Base-by-base conservation (phyloP, 2,888 invertebrate genomes). In the Meta bourneti region DNA sequence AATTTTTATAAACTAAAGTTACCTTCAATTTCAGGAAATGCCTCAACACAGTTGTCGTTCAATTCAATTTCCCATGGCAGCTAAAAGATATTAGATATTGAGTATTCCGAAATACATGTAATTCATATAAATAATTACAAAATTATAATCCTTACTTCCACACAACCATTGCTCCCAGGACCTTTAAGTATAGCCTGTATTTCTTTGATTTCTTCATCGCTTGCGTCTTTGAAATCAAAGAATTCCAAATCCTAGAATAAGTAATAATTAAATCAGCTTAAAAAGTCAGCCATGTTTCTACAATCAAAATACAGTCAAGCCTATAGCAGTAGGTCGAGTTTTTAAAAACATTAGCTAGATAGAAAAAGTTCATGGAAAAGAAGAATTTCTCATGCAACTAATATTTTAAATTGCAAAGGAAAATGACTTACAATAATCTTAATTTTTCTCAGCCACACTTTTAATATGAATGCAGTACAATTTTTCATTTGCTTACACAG, bases 191-290 rank as follows among this genome's bases (percentile, higher is more conserved):
- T 91, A 74, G 87, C 82, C 77, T 88, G 91, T 75, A 91, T 87
- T 83, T 91, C 91, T 87, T 91, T 82, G 87, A 91, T 87, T 91
- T 91, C 91, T 74, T 91, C 91, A 71, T 91, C 91, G 74, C 72
- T 91, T 19, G 79, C 87, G 83, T 87, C 83, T 74, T 83, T 82
- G 83, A 91, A 91, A 91, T 91, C 91, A 91, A 87, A 91, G 83
- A 91, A 91, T 82, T 91, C 91, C 83, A 91, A 79, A 91, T 91
- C 91, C 91, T 91, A 51, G 8, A 71, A 7, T 51, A 19, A 72
- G 34, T 34, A 34, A 34, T 34, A 77, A 13, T 34, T 77, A 74
- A 34, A 20, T 34, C 34, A 34, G 34, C 4, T 34, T 34, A 2
- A 1, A 34, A 34, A 4, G 34, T 34, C 4, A 34, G 34, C 4